Percentiles rank a stretch among this genome's conserved stretches.
Evolutionary conservation across 1,140 invertebrate genomes (phyloP).

Genomic region (Stegodyphus mimosarum): DNA sequence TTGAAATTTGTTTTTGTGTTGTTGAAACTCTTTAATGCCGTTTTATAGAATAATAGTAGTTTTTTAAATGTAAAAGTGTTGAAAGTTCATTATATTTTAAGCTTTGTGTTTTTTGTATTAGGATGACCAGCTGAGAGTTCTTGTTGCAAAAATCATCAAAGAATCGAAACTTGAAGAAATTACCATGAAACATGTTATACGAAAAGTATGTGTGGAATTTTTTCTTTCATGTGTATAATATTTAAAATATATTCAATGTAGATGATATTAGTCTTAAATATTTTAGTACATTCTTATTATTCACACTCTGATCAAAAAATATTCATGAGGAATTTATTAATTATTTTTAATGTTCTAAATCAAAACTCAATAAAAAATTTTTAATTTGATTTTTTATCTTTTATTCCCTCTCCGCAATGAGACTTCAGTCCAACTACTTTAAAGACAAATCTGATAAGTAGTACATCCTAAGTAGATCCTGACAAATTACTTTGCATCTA

Average conservation of each 20-base stretch:
- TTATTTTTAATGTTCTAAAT: too few relatives aligned
- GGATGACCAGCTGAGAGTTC: slow-evolving; percentile 48
- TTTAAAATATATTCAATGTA: not conserved
- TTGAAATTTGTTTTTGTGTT: too few relatives aligned
- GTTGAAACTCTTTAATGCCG: not conserved
- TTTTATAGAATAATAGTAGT: not conserved
- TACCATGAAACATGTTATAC: slow-evolving; percentile 50
- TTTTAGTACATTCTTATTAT: not conserved
- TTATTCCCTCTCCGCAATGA: too few relatives aligned
- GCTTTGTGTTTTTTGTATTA: not conserved
- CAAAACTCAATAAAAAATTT: too few relatives aligned
- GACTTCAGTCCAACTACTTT: too few relatives aligned
- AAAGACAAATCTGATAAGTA: too few relatives aligned
- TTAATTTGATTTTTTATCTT: too few relatives aligned
- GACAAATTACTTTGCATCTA: too few relatives aligned
- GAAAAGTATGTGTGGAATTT: not conserved
- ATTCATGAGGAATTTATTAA: too few relatives aligned
- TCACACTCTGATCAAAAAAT: not conserved
- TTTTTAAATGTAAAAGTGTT: too few relatives aligned
- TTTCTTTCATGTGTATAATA: not conserved
- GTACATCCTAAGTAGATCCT: too few relatives aligned
- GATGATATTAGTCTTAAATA: not conserved
- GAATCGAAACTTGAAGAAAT: slow-evolving; percentile 49
- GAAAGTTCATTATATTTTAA: not conserved
- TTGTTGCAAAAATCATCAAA: slow-evolving; percentile 51